Percentiles rank a stretch among this genome's conserved stretches.
Conservation (phyloP, 2,797 vertebrate genomes). For the Hypotaenidia philippensis region DNA sequence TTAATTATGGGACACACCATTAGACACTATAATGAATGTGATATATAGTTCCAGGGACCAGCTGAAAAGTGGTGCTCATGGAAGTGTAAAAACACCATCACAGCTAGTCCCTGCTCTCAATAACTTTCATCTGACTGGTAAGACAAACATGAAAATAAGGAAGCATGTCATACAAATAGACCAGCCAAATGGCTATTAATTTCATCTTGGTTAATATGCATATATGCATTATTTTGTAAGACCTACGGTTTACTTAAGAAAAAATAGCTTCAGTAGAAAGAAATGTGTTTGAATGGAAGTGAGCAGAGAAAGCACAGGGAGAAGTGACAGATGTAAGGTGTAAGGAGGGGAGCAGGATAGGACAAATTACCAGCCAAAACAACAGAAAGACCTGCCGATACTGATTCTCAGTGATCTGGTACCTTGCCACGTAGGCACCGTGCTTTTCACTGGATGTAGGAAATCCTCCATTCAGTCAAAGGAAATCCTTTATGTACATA, state of each 20-base stretch:
- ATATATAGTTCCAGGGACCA: not conserved
- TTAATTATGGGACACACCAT: not conserved
- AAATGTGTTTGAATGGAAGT: not conserved
- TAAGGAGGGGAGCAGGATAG: not conserved
- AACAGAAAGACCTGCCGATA: not conserved
- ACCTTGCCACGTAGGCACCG: not conserved
- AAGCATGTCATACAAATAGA: not conserved
- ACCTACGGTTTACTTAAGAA: not conserved
- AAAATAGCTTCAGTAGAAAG: not conserved
- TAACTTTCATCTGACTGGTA: not conserved
- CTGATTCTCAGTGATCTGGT: not conserved
- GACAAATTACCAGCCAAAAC: not conserved
- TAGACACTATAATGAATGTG: not conserved
- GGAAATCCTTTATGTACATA: not conserved
- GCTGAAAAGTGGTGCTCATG: not conserved
- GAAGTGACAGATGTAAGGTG: not conserved
- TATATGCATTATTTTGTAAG: not conserved
- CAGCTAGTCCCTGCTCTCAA: not conserved
- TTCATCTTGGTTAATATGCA: not conserved
- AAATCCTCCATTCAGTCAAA: not conserved
- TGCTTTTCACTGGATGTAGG: not conserved
- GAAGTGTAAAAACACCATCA: not conserved
- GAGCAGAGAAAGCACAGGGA: not conserved
- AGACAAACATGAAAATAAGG: not conserved
- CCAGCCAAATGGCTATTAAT: not conserved